Conservation (phyloP, 2,113 vertebrate species). For the Orcinus orca region DNA sequence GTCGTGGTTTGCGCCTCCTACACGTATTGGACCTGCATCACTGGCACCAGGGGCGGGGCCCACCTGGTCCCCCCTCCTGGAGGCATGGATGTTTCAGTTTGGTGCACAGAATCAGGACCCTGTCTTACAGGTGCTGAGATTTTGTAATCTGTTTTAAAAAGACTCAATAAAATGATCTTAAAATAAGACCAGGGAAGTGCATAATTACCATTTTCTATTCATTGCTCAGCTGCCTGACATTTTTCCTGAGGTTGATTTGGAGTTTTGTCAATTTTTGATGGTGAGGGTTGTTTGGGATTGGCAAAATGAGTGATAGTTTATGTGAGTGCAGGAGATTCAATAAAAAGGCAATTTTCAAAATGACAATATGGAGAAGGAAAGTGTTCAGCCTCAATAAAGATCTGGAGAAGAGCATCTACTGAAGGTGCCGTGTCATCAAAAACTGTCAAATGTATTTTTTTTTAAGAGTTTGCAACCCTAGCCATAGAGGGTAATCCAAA, state of each 20-base stretch:
- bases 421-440: not conserved
- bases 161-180: conserved; percentile 35
- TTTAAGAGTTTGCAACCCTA: not conserved
- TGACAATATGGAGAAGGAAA: not conserved
- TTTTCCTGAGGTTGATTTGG: conserved; percentile 40
- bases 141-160: conserved; percentile 39
- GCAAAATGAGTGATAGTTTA: conserved; percentile 27
- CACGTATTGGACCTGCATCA: not conserved
- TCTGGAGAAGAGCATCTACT: not conserved
- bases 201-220: not conserved
- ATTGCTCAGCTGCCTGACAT: conserved; percentile 10
- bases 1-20: not conserved
- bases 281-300: conserved; percentile 16
- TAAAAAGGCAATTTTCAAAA: conserved; percentile 15
- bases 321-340: not conserved
- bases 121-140: not conserved
- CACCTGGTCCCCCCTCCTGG: not conserved
- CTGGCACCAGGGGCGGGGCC: not conserved
- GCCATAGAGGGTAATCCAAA: not conserved
- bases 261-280: conserved; percentile 9
- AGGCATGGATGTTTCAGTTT: not conserved
- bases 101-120: not conserved
- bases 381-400: not conserved
- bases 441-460: not conserved
- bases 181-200: not conserved